Base-by-base conservation (phyloP, 1,140 invertebrate species). In the Chlorops oryzae region DNA sequence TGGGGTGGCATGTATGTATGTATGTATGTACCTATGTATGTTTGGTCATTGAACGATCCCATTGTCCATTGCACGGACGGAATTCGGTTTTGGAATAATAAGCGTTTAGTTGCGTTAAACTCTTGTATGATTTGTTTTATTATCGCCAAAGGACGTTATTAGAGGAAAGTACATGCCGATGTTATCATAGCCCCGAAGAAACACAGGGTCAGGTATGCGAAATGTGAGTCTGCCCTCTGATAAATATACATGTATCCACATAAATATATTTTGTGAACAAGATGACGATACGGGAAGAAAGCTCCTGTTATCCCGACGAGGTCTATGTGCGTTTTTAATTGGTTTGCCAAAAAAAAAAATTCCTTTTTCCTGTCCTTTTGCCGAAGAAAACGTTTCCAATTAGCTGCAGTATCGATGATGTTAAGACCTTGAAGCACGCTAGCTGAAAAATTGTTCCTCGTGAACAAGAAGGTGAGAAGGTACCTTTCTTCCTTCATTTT, bases 111-210 rank as follows among this genome's bases (percentile, higher is more conserved):
- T n/a, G n/a, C n/a, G n/a, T n/a, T n/a, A n/a, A n/a, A n/a, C n/a
- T n/a, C 60, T 65, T 62, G 60, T 63, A 66, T 66, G 63, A 66
- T 66, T 65, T 66, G 63, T 66, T 66, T 66, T 66, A 66, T 66
- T 59, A 59, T 55, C 61, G 55, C 55, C 63, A 49, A 56, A 59
- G 63, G 63, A 66, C 61, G 61, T 63, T 63, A 66, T 66, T 66
- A 66, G 61, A 62, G 62, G 60, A 65, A 65, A 52, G 57, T 62
- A 54, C 63, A 65, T 58, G 63, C 60, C 63, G 60, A 9, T 39
- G 37, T 17, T 6, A 39, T 17, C 9, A 39, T 17, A 9, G 6
- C 6, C 18, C 6, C 6, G 15, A 18, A 34, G 22, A 34, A 7
- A 34, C 12, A 21, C 10, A 12, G 22, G 27, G 37, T 27, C 47